A percentile compares a stretch with the other conserved stretches of the same genome.
Conservation (phyloP, 2,113 vertebrate species). For the Actinemys pallida region DNA sequence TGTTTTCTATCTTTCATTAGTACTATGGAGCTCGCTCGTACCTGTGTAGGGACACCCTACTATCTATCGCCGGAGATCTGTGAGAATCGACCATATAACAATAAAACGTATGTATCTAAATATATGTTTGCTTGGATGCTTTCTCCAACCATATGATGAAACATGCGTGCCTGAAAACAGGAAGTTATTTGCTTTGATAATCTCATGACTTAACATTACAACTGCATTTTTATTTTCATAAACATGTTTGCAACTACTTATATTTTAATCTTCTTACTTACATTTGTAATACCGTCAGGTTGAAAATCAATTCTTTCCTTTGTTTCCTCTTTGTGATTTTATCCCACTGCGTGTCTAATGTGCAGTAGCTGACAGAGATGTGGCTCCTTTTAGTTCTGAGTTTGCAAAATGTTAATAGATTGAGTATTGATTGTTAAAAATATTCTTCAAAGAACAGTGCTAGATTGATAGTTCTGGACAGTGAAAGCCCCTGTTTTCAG, state of each 20-base stretch:
- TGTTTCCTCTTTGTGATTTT: neutral
- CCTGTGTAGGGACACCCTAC: slow-evolving; percentile 91
- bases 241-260: neutral
- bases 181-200: neutral
- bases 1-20: slow-evolving; percentile 74
- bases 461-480: neutral
- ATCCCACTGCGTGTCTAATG: neutral
- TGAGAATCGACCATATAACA: slow-evolving; percentile 92
- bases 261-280: neutral
- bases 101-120: slow-evolving; percentile 88
- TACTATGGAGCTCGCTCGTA: slow-evolving; percentile 90
- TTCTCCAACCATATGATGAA: neutral
- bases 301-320: neutral
- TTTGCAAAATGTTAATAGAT: neutral
- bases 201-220: neutral
- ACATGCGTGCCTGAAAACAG: fast-evolving
- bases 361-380: neutral
- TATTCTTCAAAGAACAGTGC: neutral
- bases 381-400: neutral
- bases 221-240: neutral
- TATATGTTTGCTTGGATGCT: neutral
- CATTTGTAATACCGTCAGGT: neutral
- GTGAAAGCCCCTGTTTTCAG: neutral
- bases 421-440: neutral
- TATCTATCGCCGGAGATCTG: slow-evolving; percentile 97